Evolutionary conservation across 2,113 vertebrate genomes (phyloP).

Genomic region (Mesocricetus auratus): DNA sequence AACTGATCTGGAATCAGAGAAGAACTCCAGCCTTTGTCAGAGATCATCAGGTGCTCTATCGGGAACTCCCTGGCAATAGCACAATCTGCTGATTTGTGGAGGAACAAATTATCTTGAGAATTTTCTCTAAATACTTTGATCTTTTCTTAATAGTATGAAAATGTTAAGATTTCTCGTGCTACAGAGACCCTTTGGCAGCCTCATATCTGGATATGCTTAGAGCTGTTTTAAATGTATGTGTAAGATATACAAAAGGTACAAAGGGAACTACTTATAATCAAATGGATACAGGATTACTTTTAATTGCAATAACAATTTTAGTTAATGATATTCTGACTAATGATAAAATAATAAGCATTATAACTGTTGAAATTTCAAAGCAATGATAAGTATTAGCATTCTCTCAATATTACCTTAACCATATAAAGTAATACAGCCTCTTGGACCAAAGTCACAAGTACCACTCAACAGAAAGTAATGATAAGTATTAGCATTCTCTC

Average conservation of each 20-base stretch:
- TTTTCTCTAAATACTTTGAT: slow-evolving; percentile 1
- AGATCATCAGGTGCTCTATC: neutral
- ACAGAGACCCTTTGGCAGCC: neutral
- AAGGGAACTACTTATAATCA: neutral
- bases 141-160: neutral
- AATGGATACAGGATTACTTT: neutral
- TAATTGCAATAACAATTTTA: neutral
- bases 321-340: neutral
- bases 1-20: neutral
- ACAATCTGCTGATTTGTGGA: neutral
- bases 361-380: neutral
- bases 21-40: neutral
- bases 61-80: neutral
- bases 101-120: slow-evolving; percentile 43
- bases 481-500: neutral
- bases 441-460: neutral
- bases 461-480: neutral
- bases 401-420: neutral
- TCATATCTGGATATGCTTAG: neutral
- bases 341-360: neutral
- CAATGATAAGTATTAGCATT: neutral
- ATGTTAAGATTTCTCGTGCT: neutral
- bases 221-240: neutral
- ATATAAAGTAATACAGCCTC: neutral
- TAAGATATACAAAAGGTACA: neutral